A percentile compares a stretch with the other conserved stretches of the same genome.
Evolutionary conservation across 2,113 vertebrate genomes (phyloP).

Genomic region (Hydropotes inermis): DNA sequence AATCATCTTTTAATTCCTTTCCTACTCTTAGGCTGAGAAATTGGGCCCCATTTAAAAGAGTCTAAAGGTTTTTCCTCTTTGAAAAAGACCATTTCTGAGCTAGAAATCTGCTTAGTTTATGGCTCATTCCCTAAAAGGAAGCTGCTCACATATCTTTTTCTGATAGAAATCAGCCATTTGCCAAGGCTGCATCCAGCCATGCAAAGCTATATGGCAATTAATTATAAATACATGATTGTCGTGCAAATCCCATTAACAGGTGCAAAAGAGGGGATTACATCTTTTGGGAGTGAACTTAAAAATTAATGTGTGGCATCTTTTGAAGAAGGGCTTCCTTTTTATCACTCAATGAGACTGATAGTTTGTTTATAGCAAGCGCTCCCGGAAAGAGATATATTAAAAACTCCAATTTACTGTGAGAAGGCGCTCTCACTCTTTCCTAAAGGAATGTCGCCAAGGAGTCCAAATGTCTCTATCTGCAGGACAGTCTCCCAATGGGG

Average conservation of each 20-base stretch:
- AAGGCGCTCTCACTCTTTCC: not conserved
- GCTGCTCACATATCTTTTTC: not conserved
- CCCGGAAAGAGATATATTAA: not conserved
- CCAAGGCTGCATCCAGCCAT: not conserved
- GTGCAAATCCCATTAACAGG: constrained; percentile 74
- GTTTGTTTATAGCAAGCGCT: constrained; percentile 33
- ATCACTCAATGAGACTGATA: constrained; percentile 40
- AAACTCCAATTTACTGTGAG: not conserved
- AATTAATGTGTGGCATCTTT: constrained; percentile 64
- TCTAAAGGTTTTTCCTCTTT: not conserved
- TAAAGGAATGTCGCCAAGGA: not conserved
- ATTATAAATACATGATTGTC: constrained; percentile 74
- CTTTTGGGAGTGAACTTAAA: constrained; percentile 65
- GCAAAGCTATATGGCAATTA: constrained; percentile 24
- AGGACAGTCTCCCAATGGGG: not conserved
- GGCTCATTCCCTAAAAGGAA: not conserved
- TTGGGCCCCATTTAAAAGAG: not conserved
- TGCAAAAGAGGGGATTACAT: constrained; percentile 67
- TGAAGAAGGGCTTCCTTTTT: constrained; percentile 58
- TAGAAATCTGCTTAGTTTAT: not conserved
- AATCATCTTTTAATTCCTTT: not conserved
- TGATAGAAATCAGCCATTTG: constrained; percentile 23
- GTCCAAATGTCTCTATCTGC: constrained; percentile 21
- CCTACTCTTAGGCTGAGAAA: no score
- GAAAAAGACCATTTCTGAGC: constrained; percentile 1